Base-by-base conservation (phyloP, 2,113 vertebrate species). In the Telmatochromis sp. region DNA sequence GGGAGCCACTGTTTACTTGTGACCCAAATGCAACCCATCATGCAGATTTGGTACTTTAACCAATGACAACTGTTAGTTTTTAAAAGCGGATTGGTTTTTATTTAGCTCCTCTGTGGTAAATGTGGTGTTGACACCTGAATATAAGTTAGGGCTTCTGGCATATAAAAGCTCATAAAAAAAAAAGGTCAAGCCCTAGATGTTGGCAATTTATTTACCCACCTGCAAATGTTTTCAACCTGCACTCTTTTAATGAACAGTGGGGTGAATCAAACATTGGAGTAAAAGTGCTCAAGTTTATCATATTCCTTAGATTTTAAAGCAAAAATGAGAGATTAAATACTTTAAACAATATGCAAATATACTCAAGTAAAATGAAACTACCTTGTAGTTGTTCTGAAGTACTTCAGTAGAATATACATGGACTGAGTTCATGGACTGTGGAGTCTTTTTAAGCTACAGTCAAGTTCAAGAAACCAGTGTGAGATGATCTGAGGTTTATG, bases 1-100 rank as follows among this genome's bases (percentile, higher is more conserved):
- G 37, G 75, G 9, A 14, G 5, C 7, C 57, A 47, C 53, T 33
- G 5, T 21, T 81, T 89, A 81, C 51, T 53, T 73, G 45, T 80
- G 88, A 89, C 85, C 80, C 65, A 87, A 89, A 93, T 85, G n/a
- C 54, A 73, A 49, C 9, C 45, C 23, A 51, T 23, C n/a, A 55
- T 53, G 81, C 42, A 51, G 33, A 70, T 53, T 63, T 78, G 17
- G 54, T 26, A 31, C 15, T 37, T 60, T 14, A 33, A 23, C 35
- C 35, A 65, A 40, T 51, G 42, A 63, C 15, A 81, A 42, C 35
- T 42, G 17, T 63, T 58, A 28, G 26, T 45, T 35, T 35, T 78
- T 21, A 45, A 42, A 73, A 54, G 31, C 12, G 0, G 70, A 58
- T 79, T 42, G 53, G 9, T 63, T 79, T 79, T 79, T 23, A 45